These are phyloP conservation scores for Thalassaphorura encarpata DNA, from an alignment of 1,140 invertebrate genomes.

Conservation along the genomic window DNA sequence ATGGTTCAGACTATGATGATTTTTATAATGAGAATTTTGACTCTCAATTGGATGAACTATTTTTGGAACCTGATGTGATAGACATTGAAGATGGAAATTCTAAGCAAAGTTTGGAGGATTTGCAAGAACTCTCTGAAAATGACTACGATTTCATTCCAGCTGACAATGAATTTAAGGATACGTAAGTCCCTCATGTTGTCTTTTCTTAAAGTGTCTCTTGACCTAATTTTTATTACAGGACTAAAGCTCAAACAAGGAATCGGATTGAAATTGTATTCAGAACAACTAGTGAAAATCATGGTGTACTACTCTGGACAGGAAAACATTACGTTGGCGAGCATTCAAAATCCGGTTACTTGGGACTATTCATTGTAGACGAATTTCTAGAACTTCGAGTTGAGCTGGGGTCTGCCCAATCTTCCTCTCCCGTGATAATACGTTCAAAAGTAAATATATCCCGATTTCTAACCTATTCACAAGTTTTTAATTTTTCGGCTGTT, in stretches of 20 bases:
- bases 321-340: too few relatives aligned
- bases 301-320: slow-evolving; percentile 56
- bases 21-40: slow-evolving; percentile 33
- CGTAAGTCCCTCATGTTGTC: too few relatives aligned
- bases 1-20: slow-evolving; percentile 35
- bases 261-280: slow-evolving; percentile 59
- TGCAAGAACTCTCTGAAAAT: too few relatives aligned
- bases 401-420: slow-evolving; percentile 46
- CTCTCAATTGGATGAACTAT: slow-evolving; percentile 33
- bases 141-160: slow-evolving; percentile 37
- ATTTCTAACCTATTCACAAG: neutral
- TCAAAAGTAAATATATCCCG: slow-evolving; percentile 39
- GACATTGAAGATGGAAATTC: too few relatives aligned
- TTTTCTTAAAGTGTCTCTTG: too few relatives aligned
- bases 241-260: slow-evolving; percentile 53
- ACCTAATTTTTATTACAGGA: too few relatives aligned
- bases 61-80: slow-evolving; percentile 37
- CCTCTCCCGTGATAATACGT: slow-evolving; percentile 43
- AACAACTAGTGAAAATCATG: slow-evolving; percentile 50
- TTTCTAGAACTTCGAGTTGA: slow-evolving; percentile 53
- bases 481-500: neutral
- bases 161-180: slow-evolving; percentile 35
- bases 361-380: slow-evolving; percentile 50
- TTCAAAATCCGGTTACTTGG: slow-evolving; percentile 50
- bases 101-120: too few relatives aligned